Base-by-base conservation (phyloP, 2,888 invertebrate species). In the Oxycera nigricornis region DNA sequence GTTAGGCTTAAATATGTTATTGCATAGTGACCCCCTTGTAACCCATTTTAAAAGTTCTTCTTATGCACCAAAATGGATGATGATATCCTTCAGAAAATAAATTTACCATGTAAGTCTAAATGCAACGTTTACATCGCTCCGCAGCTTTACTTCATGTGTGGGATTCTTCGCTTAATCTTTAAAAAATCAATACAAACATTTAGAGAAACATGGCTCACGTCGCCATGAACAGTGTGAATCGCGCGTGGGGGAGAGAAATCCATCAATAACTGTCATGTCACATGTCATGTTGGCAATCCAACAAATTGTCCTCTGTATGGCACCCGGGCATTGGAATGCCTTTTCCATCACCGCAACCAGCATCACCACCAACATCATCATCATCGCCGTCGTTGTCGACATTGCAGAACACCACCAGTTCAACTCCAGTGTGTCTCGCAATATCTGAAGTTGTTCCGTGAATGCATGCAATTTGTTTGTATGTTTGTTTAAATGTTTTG, bases 181-280 rank as follows among this genome's bases (percentile, higher is more conserved):
- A 6, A 41, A 65, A 65, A 65, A 65, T 65, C 65, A 65, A 65
- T 65, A 65, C 65, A 65, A 65, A 65, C 65, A 41, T 65, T 65
- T 35, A 65, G 39, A 65, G 17, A 24, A 41, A 17, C 35, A 65
- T 65, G 41, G 39, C 20, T 30, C 22, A 20, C 30, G 9, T n/a
- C 41, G 41, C 20, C 41, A 11, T 22, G 65, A 41, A 65, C 20
- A 22, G 30, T 39, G 24, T 65, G n/a, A 11, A 65, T 14, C 14
- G 39, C 39, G 41, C 39, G 22, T 24, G 52, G 31, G 73, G 73
- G 74, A 72, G 72, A 76, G 73, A 74, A 68, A 72, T 72, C 74
- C 76, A 76, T 76, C 76, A 76, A 76, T 76, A 76, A 76, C 74
- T 76, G 76, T 76, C 76, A 74, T 72, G 76, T 76, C 76, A 76